Conservation (phyloP, 2,888 invertebrate species). For the Deroplatys truncata region DNA sequence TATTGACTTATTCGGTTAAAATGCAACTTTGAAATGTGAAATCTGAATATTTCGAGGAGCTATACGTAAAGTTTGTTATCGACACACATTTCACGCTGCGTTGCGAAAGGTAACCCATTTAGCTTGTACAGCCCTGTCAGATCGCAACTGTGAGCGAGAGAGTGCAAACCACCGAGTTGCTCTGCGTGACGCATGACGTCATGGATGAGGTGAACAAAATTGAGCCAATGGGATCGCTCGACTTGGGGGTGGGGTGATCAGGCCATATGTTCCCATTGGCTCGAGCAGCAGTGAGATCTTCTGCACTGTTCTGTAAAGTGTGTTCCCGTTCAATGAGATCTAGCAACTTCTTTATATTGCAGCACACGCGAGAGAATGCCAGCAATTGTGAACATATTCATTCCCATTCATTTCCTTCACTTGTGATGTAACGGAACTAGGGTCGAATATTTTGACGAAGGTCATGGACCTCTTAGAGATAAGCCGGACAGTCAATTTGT, state of each 20-base stretch:
- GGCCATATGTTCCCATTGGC: constrained; percentile 6
- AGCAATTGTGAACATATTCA: background rate
- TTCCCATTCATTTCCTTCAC: background rate
- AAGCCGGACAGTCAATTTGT: background rate
- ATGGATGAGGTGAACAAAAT: constrained; percentile 7
- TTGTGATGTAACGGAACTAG: background rate
- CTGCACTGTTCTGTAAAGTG: background rate
- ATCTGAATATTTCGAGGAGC: too few relatives aligned
- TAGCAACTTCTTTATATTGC: background rate
- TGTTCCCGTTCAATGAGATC: background rate
- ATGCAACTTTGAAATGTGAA: too few relatives aligned
- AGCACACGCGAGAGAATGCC: too few relatives aligned
- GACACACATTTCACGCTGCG: too few relatives aligned
- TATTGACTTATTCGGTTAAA: too few relatives aligned
- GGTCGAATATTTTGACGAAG: background rate
- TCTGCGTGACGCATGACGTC: constrained; percentile 11
- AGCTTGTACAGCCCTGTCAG: background rate
- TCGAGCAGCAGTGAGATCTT: background rate
- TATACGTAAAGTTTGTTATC: too few relatives aligned
- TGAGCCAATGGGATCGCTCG: background rate
- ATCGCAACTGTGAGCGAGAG: background rate
- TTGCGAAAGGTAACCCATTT: background rate
- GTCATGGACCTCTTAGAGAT: background rate
- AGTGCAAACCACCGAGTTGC: background rate
- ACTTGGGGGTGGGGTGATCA: constrained; percentile 9